Evolutionary conservation across 2,113 vertebrate genomes (phyloP).

Genomic region (Micronycteris hirsuta): DNA sequence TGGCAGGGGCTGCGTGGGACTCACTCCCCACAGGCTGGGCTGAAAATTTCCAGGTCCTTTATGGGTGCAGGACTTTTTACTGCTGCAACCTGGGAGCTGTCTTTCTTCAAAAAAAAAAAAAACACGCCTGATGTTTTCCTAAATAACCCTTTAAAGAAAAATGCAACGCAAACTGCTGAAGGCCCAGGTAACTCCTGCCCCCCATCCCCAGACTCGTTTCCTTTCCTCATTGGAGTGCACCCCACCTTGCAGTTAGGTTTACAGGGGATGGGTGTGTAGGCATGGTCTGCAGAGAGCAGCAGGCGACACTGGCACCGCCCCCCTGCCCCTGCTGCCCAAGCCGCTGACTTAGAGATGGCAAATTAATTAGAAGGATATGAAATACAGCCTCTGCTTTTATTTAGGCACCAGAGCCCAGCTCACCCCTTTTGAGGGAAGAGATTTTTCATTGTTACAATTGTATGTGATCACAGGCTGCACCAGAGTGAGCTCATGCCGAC

Average conservation of each 20-base stretch:
- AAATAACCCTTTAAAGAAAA: slow-evolving; percentile 25
- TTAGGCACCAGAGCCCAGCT: background rate
- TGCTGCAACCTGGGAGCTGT: background rate
- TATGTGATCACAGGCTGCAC: background rate
- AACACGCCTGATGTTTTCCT: slow-evolving; percentile 12
- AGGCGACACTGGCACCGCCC: background rate
- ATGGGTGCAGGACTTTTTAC: background rate
- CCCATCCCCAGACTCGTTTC: background rate
- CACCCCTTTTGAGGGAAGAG: background rate
- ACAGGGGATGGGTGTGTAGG: background rate
- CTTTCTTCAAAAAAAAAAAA: background rate
- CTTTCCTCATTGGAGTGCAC: background rate
- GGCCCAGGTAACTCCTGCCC: background rate
- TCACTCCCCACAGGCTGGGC: background rate
- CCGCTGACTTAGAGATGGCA: background rate
- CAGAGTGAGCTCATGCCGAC: background rate
- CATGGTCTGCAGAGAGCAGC: background rate
- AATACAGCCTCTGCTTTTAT: background rate
- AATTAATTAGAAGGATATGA: background rate
- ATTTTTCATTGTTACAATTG: background rate
- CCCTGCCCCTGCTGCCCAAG: too few relatives aligned
- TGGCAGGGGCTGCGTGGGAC: background rate
- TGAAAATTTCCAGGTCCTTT: background rate
- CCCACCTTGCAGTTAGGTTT: background rate
- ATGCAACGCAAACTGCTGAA: background rate